phyloP scores from a whole-genome alignment of 1,140 invertebrate species.

The Anthonomus grandis region DNA sequence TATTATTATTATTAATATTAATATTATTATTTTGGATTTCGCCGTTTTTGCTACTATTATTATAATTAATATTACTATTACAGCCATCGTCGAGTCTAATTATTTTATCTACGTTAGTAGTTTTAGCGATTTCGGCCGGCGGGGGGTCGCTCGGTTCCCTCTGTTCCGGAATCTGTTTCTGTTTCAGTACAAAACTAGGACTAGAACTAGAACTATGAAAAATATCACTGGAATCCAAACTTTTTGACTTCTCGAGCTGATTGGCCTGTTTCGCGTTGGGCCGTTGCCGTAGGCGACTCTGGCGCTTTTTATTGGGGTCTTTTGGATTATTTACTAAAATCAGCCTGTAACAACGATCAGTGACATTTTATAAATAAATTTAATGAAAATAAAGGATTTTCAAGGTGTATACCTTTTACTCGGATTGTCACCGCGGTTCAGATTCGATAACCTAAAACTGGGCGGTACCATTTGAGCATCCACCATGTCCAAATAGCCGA shows the following conservation, averaged over 20 bases:
- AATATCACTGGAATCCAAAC: conserved; percentile 77
- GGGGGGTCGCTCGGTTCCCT: conserved; percentile 1
- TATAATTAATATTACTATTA: too few species aligned
- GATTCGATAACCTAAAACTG: conserved; percentile 62
- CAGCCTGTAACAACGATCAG: conserved; percentile 48
- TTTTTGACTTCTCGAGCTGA: conserved; percentile 77
- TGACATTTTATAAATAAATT: neutral
- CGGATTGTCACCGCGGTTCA: conserved; percentile 68
- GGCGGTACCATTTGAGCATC: conserved; percentile 69
- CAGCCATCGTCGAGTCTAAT: too few species aligned
- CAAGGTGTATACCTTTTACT: conserved; percentile 36
- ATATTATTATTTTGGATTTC: conserved; percentile 34
- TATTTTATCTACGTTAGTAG: too few species aligned
- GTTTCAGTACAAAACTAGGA: conserved; percentile 17
- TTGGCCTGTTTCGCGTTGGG: conserved; percentile 54
- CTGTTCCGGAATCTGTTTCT: conserved; percentile 23
- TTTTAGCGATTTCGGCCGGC: neutral
- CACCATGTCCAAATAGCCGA: conserved; percentile 77
- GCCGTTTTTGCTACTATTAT: conserved; percentile 25
- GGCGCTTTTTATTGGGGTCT: conserved; percentile 55
- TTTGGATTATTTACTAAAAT: conserved; percentile 63
- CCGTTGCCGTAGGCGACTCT: conserved; percentile 35
- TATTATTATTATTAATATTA: conserved; percentile 39
- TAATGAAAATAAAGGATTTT: neutral
- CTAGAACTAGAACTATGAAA: conserved; percentile 41